A percentile compares a stretch with the other conserved stretches of the same genome.
These are phyloP conservation scores for Garrulus glandarius DNA, from an alignment of 2,797 vertebrate species.

Conservation along the genomic window DNA sequence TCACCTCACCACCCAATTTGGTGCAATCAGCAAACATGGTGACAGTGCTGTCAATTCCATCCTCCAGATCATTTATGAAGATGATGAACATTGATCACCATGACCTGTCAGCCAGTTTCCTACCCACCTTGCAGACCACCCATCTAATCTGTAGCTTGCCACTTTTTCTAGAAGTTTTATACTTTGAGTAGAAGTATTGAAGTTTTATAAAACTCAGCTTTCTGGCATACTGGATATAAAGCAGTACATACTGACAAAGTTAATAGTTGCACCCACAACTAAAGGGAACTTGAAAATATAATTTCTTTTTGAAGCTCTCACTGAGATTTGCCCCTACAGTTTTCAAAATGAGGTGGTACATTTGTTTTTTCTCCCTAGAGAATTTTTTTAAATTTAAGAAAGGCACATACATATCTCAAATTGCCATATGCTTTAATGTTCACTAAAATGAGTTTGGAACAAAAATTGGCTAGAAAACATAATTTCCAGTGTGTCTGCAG, in stretches of 20 bases:
- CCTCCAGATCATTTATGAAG: background rate
- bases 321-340: background rate
- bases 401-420: background rate
- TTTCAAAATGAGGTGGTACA: background rate
- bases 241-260: background rate
- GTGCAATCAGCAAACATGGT: rapidly evolving
- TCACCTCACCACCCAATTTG: background rate
- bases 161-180: background rate
- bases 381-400: background rate
- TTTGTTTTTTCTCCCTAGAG: background rate
- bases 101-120: background rate
- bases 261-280: background rate
- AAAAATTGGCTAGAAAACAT: slow-evolving; percentile 1
- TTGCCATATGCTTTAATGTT: slow-evolving; percentile 24
- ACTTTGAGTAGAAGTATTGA: background rate
- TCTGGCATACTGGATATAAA: background rate
- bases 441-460: slow-evolving; percentile 7
- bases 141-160: background rate
- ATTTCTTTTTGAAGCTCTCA: background rate
- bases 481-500: background rate
- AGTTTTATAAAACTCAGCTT: background rate
- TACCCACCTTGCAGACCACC: background rate
- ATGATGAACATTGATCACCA: background rate
- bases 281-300: background rate
- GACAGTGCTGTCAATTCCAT: background rate